These are phyloP conservation scores for Melanostoma scalare DNA, from an alignment of 2,888 invertebrate species.

Conservation along the genomic window DNA sequence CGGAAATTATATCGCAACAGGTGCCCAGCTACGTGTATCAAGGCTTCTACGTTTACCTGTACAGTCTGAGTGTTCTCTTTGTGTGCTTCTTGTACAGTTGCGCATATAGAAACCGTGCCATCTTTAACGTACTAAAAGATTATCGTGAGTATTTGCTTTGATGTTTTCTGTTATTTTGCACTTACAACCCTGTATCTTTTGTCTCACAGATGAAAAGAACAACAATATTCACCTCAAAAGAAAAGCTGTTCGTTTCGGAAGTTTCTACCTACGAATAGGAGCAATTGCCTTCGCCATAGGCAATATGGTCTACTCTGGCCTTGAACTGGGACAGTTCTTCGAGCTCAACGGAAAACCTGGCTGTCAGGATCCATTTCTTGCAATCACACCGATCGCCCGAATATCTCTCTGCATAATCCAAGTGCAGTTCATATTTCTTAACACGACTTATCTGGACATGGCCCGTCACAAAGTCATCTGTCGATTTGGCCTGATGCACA, in stretches of 20 bases:
- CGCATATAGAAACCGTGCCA: conserved; percentile 86
- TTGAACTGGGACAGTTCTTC: conserved; percentile 89
- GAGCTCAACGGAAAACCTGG: conserved; percentile 85
- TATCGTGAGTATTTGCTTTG: conserved; percentile 79
- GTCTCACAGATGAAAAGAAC: conserved; percentile 79
- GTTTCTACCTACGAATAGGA: conserved; percentile 93
- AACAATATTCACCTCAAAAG: conserved; percentile 80
- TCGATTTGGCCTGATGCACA: conserved; percentile 95
- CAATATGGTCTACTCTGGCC: conserved; percentile 88
- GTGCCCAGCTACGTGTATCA: conserved; percentile 90
- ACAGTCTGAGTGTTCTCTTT: conserved; percentile 89
- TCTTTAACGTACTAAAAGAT: conserved; percentile 84
- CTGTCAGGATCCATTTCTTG: conserved; percentile 86
- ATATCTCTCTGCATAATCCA: conserved; percentile 93
- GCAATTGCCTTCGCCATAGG: conserved; percentile 86
- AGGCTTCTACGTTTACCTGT: conserved; percentile 93
- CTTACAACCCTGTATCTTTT: conserved; percentile 1
- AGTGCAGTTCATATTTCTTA: conserved; percentile 96
- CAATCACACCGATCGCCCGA: conserved; percentile 91
- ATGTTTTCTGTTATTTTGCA: neutral
- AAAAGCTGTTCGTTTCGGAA: conserved; percentile 87
- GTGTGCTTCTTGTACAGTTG: conserved; percentile 88
- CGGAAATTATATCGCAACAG: conserved; percentile 91
- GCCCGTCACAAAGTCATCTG: conserved; percentile 88
- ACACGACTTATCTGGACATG: conserved; percentile 89